Base-by-base conservation (phyloP, 2,888 invertebrate species). In the Nezara viridula region DNA sequence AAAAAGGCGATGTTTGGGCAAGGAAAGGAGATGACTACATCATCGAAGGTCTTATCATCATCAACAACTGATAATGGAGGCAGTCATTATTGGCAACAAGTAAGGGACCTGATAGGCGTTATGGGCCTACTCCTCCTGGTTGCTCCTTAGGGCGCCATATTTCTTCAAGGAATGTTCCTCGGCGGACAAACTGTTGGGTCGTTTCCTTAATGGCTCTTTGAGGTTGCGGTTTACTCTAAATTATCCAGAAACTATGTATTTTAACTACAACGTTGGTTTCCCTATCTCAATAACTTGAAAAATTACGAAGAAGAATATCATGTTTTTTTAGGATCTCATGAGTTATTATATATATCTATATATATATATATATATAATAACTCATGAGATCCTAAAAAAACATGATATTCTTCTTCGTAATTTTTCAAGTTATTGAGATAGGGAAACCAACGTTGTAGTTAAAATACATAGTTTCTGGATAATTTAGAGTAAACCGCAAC, bases 71-170 rank as follows among this genome's bases (percentile, higher is more conserved):
- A 73, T 73, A 73, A 73, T 73, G 66, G 66, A 73, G 37, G 21
- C 32, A 9, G 66, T 73, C 66, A 73, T 73, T 73, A 73, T 73
- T 32, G 66, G 66, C 66, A 73, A 73, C 66, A 73, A 73, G 66
- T 73, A 73, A 24, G 55, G 60, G 37, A 10, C 7, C 66, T 37
- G 66, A 73, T 73, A 73, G 32, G 66, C 32, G 66, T 73, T 73
- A 73, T 73, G 66, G 32, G 32, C 37, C 66, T 9, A 5, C 21
- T 27, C 27, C 27, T 10, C 3, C 60, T 14, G 2, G 60, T 14
- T 4, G 10, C 66, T 73, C 66, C 66, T 73, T 73, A 73, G 66
- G 27, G 66, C 19, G 19, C 66, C 32, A 37, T 73, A 73, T 73
- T 73, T 73, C 66, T 73, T 4, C 0, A 6, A 73, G 32, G 32